Evolutionary conservation across 2,888 invertebrate species (phyloP).

Genomic region (Platycnemis pennipes): DNA sequence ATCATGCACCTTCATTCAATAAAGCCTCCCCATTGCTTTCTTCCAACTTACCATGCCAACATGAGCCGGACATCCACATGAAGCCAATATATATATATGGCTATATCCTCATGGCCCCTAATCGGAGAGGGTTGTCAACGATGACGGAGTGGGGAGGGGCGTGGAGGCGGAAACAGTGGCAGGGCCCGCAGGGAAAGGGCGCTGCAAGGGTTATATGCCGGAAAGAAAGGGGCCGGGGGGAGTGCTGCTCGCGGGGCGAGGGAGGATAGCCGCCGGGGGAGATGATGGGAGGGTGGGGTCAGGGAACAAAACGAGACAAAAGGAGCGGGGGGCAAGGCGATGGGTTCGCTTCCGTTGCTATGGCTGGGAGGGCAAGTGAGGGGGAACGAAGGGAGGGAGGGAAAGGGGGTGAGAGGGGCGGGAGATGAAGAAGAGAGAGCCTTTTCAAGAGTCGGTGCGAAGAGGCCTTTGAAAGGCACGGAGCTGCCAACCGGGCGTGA

Average conservation of each 20-base stretch:
- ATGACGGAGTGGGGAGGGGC: neutral
- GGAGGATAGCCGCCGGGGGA: neutral
- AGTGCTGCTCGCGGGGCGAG: neutral
- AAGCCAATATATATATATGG: neutral
- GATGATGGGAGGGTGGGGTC: neutral
- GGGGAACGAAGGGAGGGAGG: slow-evolving; percentile 23
- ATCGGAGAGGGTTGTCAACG: neutral
- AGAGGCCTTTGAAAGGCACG: slow-evolving; percentile 21
- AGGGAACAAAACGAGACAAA: neutral
- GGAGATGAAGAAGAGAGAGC: slow-evolving; percentile 13
- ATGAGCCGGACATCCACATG: too few species aligned
- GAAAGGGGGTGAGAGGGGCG: neutral
- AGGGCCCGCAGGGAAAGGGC: neutral
- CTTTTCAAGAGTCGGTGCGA: slow-evolving; percentile 54
- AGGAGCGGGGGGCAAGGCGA: neutral
- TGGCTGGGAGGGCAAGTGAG: neutral
- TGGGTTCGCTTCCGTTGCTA: neutral
- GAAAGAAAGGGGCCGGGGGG: neutral
- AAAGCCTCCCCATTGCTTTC: too few species aligned
- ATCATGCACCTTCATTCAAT: too few species aligned
- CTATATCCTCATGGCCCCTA: neutral
- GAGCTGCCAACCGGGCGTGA: neutral
- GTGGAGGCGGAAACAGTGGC: neutral
- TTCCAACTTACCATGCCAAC: too few species aligned
- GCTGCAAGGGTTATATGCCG: neutral